These are phyloP conservation scores for Cuculus canorus DNA, from an alignment of 2,797 vertebrate species.

Conservation along the genomic window DNA sequence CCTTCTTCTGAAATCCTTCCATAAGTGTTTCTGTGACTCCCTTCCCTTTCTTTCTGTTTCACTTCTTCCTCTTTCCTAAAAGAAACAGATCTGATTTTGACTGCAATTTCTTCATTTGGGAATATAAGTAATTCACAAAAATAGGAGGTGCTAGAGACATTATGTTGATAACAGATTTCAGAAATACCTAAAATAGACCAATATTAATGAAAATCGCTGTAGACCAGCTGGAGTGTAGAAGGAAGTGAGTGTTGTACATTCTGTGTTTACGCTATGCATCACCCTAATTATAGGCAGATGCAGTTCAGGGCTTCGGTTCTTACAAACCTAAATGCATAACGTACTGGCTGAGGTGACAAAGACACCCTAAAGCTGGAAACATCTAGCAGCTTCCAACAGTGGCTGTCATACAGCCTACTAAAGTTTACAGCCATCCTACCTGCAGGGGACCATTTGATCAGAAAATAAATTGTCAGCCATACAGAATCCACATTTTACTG, in stretches of 20 bases:
- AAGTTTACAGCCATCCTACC: not conserved
- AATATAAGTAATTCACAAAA: not conserved
- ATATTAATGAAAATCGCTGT: not conserved
- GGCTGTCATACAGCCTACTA: not conserved
- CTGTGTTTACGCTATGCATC: not conserved
- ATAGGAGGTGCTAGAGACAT: not conserved
- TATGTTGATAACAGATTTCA: not conserved
- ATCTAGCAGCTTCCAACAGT: not conserved
- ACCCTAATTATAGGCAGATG: not conserved
- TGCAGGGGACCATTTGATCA: not conserved
- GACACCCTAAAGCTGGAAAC: not conserved
- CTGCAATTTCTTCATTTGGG: not conserved
- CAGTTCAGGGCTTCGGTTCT: not conserved
- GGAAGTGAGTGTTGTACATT: fast-evolving
- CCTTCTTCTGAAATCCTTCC: not conserved
- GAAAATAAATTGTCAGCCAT: not conserved
- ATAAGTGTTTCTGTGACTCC: not conserved
- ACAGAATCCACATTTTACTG: not conserved
- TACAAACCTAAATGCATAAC: not conserved
- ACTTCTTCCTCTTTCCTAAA: not conserved
- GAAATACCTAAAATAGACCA: not conserved
- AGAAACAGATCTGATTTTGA: not conserved
- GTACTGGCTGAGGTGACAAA: not conserved
- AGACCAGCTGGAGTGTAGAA: not conserved
- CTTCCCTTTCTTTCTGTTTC: not conserved